phyloP scores from a whole-genome alignment of 2,113 vertebrate species.

The Vidua chalybeata region DNA sequence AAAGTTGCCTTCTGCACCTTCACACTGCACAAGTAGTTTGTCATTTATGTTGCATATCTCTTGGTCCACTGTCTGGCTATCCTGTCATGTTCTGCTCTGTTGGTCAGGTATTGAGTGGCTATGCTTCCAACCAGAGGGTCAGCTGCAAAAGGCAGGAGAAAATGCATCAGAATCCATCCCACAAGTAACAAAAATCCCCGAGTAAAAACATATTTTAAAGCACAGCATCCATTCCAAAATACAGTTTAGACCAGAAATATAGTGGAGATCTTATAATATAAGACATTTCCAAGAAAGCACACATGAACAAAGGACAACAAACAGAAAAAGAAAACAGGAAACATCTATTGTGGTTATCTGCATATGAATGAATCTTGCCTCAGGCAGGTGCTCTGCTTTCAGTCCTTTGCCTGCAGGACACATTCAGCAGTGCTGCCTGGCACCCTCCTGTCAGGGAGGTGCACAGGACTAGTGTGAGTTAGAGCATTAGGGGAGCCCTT shows the following conservation, averaged over 20 bases:
- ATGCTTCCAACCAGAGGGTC: slow-evolving; percentile 94
- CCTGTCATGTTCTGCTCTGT: slow-evolving; percentile 96
- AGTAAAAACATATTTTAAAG: background rate
- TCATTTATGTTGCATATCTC: slow-evolving; percentile 92
- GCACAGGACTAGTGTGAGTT: background rate
- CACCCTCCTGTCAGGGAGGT: background rate
- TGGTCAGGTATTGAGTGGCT: slow-evolving; percentile 95
- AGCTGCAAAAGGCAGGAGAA: slow-evolving; percentile 73
- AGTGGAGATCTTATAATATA: background rate
- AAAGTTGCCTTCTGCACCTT: slow-evolving; percentile 84
- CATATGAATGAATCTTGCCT: background rate
- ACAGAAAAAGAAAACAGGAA: background rate
- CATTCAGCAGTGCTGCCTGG: accelerated
- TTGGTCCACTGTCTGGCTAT: slow-evolving; percentile 97
- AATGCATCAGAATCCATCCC: slow-evolving; percentile 5
- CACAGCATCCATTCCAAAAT: background rate
- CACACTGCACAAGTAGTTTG: slow-evolving; percentile 78
- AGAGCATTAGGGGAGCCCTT: background rate
- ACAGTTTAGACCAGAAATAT: background rate
- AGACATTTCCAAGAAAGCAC: background rate
- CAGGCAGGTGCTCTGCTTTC: background rate
- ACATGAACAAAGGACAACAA: background rate
- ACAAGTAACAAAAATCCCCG: background rate
- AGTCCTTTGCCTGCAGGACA: background rate
- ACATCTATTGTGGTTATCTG: background rate